Evolutionary conservation across 2,888 invertebrate species (phyloP).

Genomic region (Drosophila tripunctata): DNA sequence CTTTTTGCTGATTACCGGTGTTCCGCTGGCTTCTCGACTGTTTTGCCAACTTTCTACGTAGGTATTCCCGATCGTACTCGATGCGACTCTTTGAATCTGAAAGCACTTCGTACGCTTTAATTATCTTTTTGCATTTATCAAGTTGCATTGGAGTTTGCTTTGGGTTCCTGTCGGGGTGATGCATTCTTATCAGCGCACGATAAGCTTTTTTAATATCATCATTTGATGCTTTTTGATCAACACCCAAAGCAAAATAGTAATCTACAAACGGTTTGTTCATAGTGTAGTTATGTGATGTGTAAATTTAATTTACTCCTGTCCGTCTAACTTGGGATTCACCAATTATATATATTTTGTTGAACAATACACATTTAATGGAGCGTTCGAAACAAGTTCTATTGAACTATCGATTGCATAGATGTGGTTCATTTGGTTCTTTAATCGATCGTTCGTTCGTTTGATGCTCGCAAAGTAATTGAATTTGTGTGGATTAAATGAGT

Average conservation of each 20-base stretch:
- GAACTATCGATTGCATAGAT: no score
- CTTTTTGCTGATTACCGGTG: no score
- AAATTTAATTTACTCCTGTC: no score
- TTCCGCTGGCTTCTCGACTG: neutral
- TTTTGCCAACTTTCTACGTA: neutral
- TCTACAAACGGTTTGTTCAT: neutral
- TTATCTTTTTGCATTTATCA: neutral
- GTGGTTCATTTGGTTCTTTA: no score
- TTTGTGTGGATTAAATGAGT: no score
- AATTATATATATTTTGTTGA: no score
- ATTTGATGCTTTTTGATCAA: neutral
- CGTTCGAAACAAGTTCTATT: no score
- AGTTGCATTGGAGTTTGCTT: neutral
- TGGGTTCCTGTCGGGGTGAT: neutral
- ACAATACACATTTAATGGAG: no score
- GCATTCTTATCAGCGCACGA: neutral
- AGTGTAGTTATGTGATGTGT: no score
- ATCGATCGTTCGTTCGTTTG: no score
- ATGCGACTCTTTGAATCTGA: neutral
- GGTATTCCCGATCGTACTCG: neutral
- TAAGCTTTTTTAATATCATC: neutral
- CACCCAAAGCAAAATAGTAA: neutral
- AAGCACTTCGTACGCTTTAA: neutral
- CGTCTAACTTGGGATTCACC: no score
- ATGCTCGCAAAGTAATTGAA: no score